Evolutionary conservation across 2,888 invertebrate species (phyloP).

Genomic region (Pomacea canaliculata): DNA sequence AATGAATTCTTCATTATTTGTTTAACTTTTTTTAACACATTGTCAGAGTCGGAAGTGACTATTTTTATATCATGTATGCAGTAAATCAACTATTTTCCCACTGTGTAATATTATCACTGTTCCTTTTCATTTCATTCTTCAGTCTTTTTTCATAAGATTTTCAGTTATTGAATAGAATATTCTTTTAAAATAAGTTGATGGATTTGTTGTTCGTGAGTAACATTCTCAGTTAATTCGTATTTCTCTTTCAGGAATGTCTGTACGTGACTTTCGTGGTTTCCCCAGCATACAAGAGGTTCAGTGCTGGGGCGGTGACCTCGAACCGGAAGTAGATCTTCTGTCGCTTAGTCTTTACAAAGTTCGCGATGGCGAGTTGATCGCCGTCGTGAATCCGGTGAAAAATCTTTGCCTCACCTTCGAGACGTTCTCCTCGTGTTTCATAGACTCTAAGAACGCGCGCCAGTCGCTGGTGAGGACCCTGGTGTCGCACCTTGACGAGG

Average conservation of each 20-base stretch:
- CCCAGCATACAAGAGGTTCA: slow-evolving; percentile 23
- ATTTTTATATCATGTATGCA: too few species aligned
- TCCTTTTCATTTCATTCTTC: too few species aligned
- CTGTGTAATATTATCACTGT: too few species aligned
- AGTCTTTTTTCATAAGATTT: too few species aligned
- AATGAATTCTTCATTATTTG: too few species aligned
- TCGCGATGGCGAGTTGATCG: not conserved
- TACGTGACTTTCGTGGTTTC: slow-evolving; percentile 13
- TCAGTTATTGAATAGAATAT: too few species aligned
- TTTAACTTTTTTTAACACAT: too few species aligned
- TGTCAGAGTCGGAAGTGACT: too few species aligned
- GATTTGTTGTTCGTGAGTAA: too few species aligned
- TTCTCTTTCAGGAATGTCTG: slow-evolving; percentile 10
- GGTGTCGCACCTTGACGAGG: slow-evolving; percentile 11
- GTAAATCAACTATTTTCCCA: too few species aligned
- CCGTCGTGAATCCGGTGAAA: not conserved
- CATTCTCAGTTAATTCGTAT: too few species aligned
- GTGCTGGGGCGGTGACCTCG: slow-evolving; percentile 9
- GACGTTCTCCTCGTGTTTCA: slow-evolving; percentile 5
- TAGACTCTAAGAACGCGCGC: not conserved
- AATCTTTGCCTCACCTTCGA: not conserved
- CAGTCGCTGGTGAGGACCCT: not conserved
- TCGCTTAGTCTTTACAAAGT: slow-evolving; percentile 3
- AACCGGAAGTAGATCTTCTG: slow-evolving; percentile 7
- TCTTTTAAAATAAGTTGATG: too few species aligned